Evolutionary conservation across 2,888 invertebrate species (phyloP), one percentile per base, ranked within the genome.

Genomic region (Bhutanitis thaidina): DNA sequence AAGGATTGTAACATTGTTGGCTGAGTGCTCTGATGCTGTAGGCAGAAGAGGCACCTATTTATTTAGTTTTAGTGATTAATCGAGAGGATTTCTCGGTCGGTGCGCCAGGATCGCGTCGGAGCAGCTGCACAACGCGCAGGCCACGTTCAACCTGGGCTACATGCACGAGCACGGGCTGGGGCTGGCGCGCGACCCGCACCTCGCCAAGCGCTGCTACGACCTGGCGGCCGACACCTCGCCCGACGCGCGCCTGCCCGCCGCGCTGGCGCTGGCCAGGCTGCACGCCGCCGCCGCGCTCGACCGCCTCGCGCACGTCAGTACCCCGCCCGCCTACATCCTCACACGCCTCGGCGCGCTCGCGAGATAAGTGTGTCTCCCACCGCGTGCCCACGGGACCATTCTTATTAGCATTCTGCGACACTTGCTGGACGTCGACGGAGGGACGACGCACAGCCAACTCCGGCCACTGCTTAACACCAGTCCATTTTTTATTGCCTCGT

Each of bases 91-190:
- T n/a, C n/a, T n/a, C n/a, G n/a, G n/a, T n/a, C 20, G 20, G 3
- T 20, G 20, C 20, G 3, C 20, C 58, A 92, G 97, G 57, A 91
- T 96, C 62, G 98, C 98, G 0, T 96, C 96, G 0, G 99, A 99
- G 58, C 96, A 96, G 69, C 97, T 98, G 63, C 96, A 97, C 76
- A 98, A 96, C 80, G 97, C 99, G 0, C 98, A 99, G 78, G 99
- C 99, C 3, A 98, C 98, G 94, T 99, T 99, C 83, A 99, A 99
- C 89, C 91, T 99, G 58, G 99, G 98, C 16, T 99, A 98, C 82
- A 99, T 99, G 99, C 98, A 99, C 83, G 98, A 99, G 82, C 95
- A 96, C 61, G 99, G 99, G 0, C 90, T 98, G 16, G 99, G 99
- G 7, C 94, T 99, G 86, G 90, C 93, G 7, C 92, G 91, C 49